phyloP scores from a whole-genome alignment of 2,113 vertebrate species.

The Phaethon lepturus region DNA sequence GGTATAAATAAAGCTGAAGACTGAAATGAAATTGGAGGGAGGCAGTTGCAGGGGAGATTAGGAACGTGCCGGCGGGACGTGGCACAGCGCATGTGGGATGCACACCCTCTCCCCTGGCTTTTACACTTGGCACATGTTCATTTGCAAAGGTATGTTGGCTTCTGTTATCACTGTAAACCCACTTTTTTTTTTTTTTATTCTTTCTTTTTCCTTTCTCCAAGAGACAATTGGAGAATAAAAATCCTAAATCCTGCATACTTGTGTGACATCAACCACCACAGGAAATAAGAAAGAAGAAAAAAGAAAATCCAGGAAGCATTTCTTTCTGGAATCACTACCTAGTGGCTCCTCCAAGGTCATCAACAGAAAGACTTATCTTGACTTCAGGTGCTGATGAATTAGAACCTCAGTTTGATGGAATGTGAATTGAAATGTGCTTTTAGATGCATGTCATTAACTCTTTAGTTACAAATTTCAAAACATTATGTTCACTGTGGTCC shows the following conservation, averaged over 20 bases:
- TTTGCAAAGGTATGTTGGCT: not conserved
- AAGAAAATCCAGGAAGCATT: not conserved
- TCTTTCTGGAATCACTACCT: not conserved
- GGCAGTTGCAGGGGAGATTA: not conserved
- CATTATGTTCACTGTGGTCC: not conserved
- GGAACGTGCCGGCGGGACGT: not conserved
- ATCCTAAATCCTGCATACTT: not conserved
- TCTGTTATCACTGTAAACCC: not conserved
- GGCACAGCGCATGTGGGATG: rapidly evolving
- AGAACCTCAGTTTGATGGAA: not conserved
- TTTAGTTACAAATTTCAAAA: not conserved
- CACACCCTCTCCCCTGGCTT: not conserved
- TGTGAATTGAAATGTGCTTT: not conserved
- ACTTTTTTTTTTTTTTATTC: not conserved
- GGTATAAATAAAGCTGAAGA: not conserved
- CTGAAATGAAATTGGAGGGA: not conserved
- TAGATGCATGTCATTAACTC: not conserved
- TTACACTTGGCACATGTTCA: not conserved
- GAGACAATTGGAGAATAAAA: not conserved
- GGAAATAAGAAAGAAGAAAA: not conserved
- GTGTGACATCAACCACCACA: not conserved
- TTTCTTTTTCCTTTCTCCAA: not conserved
- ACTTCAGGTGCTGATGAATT: not conserved
- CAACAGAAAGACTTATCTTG: not conserved
- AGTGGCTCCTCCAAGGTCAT: not conserved